Base-by-base conservation (phyloP, 2,888 invertebrate species). In the Calameuta pallipes region DNA sequence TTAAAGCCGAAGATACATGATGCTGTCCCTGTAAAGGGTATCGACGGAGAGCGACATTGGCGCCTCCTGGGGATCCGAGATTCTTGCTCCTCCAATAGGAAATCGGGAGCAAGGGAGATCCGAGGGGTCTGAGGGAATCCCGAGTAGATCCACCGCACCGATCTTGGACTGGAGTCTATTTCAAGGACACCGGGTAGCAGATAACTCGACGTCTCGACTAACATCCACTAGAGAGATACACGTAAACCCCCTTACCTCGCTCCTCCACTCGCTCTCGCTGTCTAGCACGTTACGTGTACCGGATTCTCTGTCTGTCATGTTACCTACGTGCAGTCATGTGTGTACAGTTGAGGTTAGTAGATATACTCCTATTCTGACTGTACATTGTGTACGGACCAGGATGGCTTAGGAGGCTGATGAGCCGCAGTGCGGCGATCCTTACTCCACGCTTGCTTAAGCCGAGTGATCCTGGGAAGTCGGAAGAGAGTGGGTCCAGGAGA, bases 1-100 rank as follows among this genome's bases (percentile, higher is more conserved):
- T 87, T 87, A 87, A 87, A 87, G 85, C 85, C 83, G 85, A 85
- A 83, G 81, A 80, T 81, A 78, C 81, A 79, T 74, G 80, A 81
- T 83, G 80, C 41, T 23, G 23, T 15, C 41, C 41, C 15, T 41
- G 23, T 41, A 41, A 41, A 41, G 41, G 23, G 41, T 41, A 41
- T 41, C 15, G 41, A 23, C 23, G 41, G 41, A 41, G 15, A 41
- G 23, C 15, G 41, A 23, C 41, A 9, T 41, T 6, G 41, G 15
- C 41, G 23, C 41, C 41, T 41, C 23, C 23, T 41, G 23, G 23
- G 6, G 41, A 41, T 41, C 23, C 41, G 4, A 41, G 41, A 41
- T 41, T 15, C 41, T 41, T 41, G 41, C 41, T 41, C 41, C 4
- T 41, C 15, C 15, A 41, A 41, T 23, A 23, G 41, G 41, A 41